phyloP scores from a whole-genome alignment of 2,888 invertebrate species.

The Hanleya hanleyi region DNA sequence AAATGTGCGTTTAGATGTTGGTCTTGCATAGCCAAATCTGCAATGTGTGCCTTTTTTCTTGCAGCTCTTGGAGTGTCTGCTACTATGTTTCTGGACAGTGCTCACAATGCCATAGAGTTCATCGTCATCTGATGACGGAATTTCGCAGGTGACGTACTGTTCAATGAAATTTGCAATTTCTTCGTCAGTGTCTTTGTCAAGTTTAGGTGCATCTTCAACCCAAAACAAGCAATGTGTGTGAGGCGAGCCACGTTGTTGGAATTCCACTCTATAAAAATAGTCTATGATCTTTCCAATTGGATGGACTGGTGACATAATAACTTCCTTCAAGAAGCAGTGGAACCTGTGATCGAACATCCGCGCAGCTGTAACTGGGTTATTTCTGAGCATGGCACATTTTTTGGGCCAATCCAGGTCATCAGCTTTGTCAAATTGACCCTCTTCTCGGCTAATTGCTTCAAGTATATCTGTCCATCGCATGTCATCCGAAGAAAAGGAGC shows the following conservation, averaged over 20 bases:
- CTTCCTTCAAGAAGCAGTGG: slow-evolving; percentile 20
- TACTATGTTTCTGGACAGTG: slow-evolving; percentile 36
- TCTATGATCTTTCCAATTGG: slow-evolving; percentile 34
- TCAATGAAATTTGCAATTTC: slow-evolving; percentile 29
- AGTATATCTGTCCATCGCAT: slow-evolving; percentile 36
- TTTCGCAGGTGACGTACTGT: slow-evolving; percentile 27
- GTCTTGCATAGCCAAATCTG: slow-evolving; percentile 34
- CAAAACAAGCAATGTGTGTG: no score
- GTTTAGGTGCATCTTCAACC: slow-evolving; percentile 25
- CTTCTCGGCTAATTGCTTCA: slow-evolving; percentile 18
- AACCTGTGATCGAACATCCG: slow-evolving; percentile 37
- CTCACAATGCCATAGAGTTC: slow-evolving; percentile 33
- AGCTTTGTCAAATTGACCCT: slow-evolving; percentile 17
- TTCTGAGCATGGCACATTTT: slow-evolving; percentile 26
- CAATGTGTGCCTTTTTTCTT: slow-evolving; percentile 29
- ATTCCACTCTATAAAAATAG: no score
- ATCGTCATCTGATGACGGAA: slow-evolving; percentile 28
- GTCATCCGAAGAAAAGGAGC: slow-evolving; percentile 38
- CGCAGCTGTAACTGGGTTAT: slow-evolving; percentile 36
- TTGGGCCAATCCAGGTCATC: slow-evolving; percentile 31
- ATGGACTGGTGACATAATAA: slow-evolving; percentile 25
- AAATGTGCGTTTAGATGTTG: slow-evolving; percentile 27
- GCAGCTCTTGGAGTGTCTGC: slow-evolving; percentile 36
- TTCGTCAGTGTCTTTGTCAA: slow-evolving; percentile 21
- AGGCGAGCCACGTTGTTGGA: no score